Evolutionary conservation across 1,140 invertebrate genomes (phyloP).

Genomic region (Mamestra configurata): DNA sequence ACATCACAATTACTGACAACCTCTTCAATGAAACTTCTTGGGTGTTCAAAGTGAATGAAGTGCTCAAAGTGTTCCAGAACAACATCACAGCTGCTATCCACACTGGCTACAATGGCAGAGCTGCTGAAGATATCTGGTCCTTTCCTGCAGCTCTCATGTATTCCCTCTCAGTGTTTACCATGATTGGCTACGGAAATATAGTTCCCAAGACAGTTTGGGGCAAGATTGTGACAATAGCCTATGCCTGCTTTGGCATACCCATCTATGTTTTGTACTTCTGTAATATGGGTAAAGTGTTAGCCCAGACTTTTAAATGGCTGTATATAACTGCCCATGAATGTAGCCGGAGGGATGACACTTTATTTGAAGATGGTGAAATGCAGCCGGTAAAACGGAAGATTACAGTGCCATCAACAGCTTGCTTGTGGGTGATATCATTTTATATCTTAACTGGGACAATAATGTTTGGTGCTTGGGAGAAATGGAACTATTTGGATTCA

Average conservation of each 20-base stretch:
- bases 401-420: conserved; percentile 97
- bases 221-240: conserved; percentile 96
- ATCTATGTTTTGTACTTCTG: conserved; percentile 96
- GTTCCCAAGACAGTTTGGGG: conserved; percentile 97
- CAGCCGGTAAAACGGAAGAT: conserved; percentile 89
- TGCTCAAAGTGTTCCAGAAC: conserved; percentile 92
- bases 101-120: conserved; percentile 93
- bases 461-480: conserved; percentile 98
- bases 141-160: conserved; percentile 96
- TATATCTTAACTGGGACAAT: conserved; percentile 97
- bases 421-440: conserved; percentile 97
- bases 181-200: conserved; percentile 98
- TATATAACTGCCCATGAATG: conserved; percentile 94
- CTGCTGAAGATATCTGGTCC: conserved; percentile 92
- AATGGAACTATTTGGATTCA: conserved; percentile 97
- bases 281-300: conserved; percentile 95
- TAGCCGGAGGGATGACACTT: conserved; percentile 87
- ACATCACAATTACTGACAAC: conserved; percentile 91
- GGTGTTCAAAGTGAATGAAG: conserved; percentile 89
- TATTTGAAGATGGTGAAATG: conserved; percentile 84
- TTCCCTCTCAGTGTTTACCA: conserved; percentile 95
- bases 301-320: conserved; percentile 93
- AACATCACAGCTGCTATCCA: conserved; percentile 92
- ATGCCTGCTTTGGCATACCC: conserved; percentile 98
- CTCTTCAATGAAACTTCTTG: conserved; percentile 93